Base-by-base conservation (phyloP, 2,797 vertebrate species). In the Poecilia velifera region DNA sequence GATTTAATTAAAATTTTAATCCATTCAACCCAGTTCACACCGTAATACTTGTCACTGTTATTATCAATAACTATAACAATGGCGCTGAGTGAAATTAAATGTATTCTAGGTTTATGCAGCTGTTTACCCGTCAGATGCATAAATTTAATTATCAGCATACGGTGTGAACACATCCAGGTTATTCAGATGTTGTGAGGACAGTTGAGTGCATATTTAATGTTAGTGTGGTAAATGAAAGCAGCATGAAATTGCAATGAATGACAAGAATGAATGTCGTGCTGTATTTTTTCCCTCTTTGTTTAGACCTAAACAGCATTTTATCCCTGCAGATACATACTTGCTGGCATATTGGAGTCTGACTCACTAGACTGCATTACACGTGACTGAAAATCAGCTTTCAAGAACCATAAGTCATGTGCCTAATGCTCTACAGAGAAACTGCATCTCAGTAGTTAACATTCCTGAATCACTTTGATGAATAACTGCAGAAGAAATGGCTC, bases 401-500 rank as follows among this genome's bases (percentile, higher is more conserved):
- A 76, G 90, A 86, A 79, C 86, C 73, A 88, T 91, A 93, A 90
- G 85, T 92, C 90, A 91, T 86, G 84, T 86, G 78, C 88, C 84
- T 93, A 91, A 92, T 92, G 89, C 90, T 85, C 76, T 9, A 81
- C 84, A 79, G 86, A 64, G 82, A 81, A 83, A 81, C 85, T 85
- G 86, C 81, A 79, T 71, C 68, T 78, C 66, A 3, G 82, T 81
- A 83, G 92, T 90, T 94, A 90, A 90, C 89, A 87, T 86, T 85
- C 90, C 89, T 92, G 89, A 93, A 89, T 92, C 89, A 90, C 82
- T 93, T 82, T 92, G 89, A 94, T 93, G 88, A 94, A 93, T 91
- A 90, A 89, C 89, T 86, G 89, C 88, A 84, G 91, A 89, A 86
- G 87, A 88, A 91, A 90, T 84, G 81, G 83, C 83, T 93, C 87